Base-by-base conservation (phyloP, 2,113 vertebrate species). In the Nesogale talazaci region DNA sequence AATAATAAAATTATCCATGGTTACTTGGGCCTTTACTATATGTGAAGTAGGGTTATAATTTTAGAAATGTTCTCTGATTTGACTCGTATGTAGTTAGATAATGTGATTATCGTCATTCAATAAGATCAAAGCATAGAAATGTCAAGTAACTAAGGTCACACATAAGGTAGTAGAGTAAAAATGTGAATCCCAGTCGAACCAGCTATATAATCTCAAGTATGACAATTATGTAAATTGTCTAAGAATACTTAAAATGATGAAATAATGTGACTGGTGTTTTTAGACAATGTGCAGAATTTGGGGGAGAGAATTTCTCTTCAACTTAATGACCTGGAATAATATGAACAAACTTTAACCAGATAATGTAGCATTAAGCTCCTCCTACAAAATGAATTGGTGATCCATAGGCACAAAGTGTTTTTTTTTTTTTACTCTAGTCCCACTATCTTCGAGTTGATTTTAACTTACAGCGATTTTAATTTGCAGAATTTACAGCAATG, bases 341-440 rank as follows among this genome's bases (percentile, higher is more conserved):
- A 70, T 5, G 31, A 85, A 59, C 10, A 10, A 69, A 79, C 56
- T 91, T 84, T 67, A 38, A 89, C 16, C 84, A 52, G n/a, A 22
- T 61, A 84, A 46, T 14, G 67, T 72, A 57, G 52, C 57, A 25
- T 63, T 7, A 4, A 42, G 10, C 17, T 70, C 10, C 40, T 52
- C 7, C 57, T 92, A 69, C 22, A 78, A 69, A 72, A 92, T 83
- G 63, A 94, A 36, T 19, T 69, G 15, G 63, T 84, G 42, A 88
- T 9, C 38, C 34, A 78, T 61, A 77, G 38, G 70, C 10, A 63
- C 16, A 65, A 69, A n/a, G 11, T 10, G 34, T 52, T 46, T 46
- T 46, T 46, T 46, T 46, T 46, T 46, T 46, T 59, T 80, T 83
- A 65, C 61, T 63, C 23, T 63, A 63, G 3, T 23, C 22, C 19